phyloP scores from a whole-genome alignment of 2,797 vertebrate species.

The Tenualosa thibaudeaui region DNA sequence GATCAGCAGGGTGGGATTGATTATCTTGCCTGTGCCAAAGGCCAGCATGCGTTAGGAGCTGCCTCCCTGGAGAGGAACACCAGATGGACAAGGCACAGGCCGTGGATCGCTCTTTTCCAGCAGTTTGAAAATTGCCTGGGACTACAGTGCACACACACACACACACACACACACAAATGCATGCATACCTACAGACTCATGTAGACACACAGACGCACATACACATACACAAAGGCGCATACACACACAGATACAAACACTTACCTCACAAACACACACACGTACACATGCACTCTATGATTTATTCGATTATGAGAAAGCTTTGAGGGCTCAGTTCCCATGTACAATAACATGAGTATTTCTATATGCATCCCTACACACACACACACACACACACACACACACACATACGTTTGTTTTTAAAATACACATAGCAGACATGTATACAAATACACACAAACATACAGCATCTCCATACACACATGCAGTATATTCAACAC shows the following conservation, averaged over 20 bases:
- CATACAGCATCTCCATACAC: too few species aligned
- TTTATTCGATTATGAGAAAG: too few species aligned
- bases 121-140: neutral
- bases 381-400: too few species aligned
- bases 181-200: neutral
- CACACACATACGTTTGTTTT: too few species aligned
- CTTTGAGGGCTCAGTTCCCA: too few species aligned
- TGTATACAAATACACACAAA: too few species aligned
- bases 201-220: neutral
- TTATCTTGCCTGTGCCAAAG: constrained; percentile 71
- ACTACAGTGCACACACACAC: neutral
- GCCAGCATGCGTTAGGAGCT: constrained; percentile 73
- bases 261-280: too few species aligned
- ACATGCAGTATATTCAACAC: neutral
- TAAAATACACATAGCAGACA: too few species aligned
- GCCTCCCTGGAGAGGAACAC: constrained; percentile 66
- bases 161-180: constrained; percentile 32
- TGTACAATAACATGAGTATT: too few species aligned
- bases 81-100: constrained; percentile 59
- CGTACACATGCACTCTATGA: too few species aligned
- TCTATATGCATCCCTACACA: too few species aligned
- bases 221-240: neutral
- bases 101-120: neutral
- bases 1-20: constrained; percentile 67
- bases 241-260: neutral